Conservation (phyloP, 35 echinoderm and acorn worm genomes). For the Lytechinus variegatus region DNA sequence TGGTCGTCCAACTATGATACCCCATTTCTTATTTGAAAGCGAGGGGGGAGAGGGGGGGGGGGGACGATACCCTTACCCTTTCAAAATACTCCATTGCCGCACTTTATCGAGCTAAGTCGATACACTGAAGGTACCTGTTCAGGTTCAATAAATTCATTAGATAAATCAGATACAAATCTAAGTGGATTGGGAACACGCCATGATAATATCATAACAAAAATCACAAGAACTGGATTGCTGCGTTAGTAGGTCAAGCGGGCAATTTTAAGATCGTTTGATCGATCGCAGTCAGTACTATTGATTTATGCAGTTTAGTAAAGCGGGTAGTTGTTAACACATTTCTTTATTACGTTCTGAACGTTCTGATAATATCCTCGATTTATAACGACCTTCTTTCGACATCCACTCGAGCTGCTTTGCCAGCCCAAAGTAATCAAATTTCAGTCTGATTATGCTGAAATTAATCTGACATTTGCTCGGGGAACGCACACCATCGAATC, state of each 20-base stretch:
- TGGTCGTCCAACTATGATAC: no score
- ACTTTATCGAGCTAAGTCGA: no score
- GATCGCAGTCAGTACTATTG: not conserved
- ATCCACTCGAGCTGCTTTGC: not conserved
- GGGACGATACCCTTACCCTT: no score
- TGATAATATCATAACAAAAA: not conserved
- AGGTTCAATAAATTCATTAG: no score
- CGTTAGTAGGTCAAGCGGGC: not conserved
- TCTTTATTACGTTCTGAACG: not conserved
- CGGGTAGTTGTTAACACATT: not conserved
- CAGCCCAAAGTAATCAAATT: not conserved
- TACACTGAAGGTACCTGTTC: no score
- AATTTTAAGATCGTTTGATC: not conserved
- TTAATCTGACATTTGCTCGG: slow-evolving; percentile 37
- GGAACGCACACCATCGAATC: not conserved
- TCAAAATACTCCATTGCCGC: no score
- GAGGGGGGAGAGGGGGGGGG: no score
- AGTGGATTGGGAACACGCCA: no score
- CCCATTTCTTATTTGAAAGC: no score
- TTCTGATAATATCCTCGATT: not conserved
- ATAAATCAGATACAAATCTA: no score
- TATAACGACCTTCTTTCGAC: not conserved
- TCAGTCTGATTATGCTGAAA: not conserved
- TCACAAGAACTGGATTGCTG: not conserved
- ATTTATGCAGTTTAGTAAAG: not conserved